Conservation (phyloP, 2,113 vertebrate species). For the Callorhinus ursinus region DNA sequence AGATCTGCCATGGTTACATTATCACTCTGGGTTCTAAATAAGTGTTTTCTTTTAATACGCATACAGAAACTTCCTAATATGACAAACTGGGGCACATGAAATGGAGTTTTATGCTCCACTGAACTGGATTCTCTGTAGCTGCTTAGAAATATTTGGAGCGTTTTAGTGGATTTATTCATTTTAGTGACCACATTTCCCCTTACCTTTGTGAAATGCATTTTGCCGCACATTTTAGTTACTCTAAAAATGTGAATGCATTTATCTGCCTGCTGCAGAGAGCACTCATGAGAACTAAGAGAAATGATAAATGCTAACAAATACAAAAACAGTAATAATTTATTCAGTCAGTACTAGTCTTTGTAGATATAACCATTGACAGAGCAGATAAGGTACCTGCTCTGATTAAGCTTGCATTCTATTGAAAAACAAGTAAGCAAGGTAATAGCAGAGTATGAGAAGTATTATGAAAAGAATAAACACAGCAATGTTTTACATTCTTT, state of each 20-base stretch:
- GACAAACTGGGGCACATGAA: not conserved
- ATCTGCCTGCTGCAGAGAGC: not conserved
- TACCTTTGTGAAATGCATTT: not conserved
- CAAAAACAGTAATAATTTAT: not conserved
- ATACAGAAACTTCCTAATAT: slow-evolving; percentile 52
- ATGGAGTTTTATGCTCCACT: slow-evolving; percentile 31
- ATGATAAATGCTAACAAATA: not conserved
- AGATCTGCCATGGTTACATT: slow-evolving; percentile 17
- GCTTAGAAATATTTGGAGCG: not conserved
- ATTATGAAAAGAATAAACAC: not conserved
- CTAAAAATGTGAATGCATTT: slow-evolving; percentile 5
- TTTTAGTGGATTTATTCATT: not conserved
- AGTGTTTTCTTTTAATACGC: slow-evolving; percentile 42
- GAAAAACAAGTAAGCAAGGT: not conserved
- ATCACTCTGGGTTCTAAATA: slow-evolving; percentile 19
- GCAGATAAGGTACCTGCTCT: not conserved
- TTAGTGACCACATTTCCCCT: not conserved
- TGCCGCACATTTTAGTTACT: not conserved
- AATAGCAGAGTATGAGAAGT: not conserved
- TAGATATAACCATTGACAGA: not conserved
- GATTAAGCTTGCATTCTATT: not conserved
- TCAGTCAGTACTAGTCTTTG: not conserved
- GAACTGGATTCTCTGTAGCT: slow-evolving; percentile 14
- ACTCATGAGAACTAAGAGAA: not conserved
- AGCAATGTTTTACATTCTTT: not conserved